Percentiles rank a stretch among this genome's conserved stretches.
Conservation (phyloP, 2,888 invertebrate species). For the Oegoconia quadripuncta region DNA sequence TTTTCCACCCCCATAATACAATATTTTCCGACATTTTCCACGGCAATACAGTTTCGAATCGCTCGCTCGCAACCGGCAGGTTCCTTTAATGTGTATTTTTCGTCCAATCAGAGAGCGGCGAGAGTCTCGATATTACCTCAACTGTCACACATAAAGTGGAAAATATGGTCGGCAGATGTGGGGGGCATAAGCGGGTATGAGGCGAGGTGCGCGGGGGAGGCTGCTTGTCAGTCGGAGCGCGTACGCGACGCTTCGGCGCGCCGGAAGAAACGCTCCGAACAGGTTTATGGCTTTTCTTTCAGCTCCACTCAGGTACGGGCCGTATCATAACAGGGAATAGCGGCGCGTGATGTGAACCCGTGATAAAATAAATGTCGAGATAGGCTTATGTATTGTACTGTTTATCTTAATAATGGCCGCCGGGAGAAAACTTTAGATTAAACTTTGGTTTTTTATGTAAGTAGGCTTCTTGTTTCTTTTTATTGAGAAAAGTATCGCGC, state of each 20-base stretch:
- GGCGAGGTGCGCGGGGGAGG: slow-evolving; percentile 30
- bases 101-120: slow-evolving; percentile 80
- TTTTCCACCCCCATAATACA: slow-evolving; percentile 79
- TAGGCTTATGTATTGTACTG: slow-evolving; percentile 80
- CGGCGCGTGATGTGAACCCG: slow-evolving; percentile 79
- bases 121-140: slow-evolving; percentile 81
- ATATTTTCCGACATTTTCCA: slow-evolving; percentile 80
- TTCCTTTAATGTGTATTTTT: slow-evolving; percentile 81
- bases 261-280: slow-evolving; percentile 74
- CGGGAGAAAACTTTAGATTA: slow-evolving; percentile 75
- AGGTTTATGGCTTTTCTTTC: slow-evolving; percentile 81
- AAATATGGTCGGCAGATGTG: slow-evolving; percentile 79
- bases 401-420: slow-evolving; percentile 79
- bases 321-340: slow-evolving; percentile 80
- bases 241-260: slow-evolving; percentile 75
- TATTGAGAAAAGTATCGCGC: slow-evolving; percentile 20
- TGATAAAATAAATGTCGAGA: slow-evolving; percentile 79
- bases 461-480: slow-evolving; percentile 33
- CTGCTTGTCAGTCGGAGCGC: slow-evolving; percentile 68
- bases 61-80: slow-evolving; percentile 76
- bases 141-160: slow-evolving; percentile 81
- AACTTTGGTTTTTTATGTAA: slow-evolving; percentile 53
- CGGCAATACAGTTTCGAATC: slow-evolving; percentile 79
- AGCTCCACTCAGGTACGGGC: slow-evolving; percentile 77
- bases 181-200: slow-evolving; percentile 43